A percentile compares a stretch with the other conserved stretches of the same genome.
These are phyloP conservation scores for Microcebus tavaratra DNA, from an alignment of 2,113 vertebrate species.

Conservation along the genomic window DNA sequence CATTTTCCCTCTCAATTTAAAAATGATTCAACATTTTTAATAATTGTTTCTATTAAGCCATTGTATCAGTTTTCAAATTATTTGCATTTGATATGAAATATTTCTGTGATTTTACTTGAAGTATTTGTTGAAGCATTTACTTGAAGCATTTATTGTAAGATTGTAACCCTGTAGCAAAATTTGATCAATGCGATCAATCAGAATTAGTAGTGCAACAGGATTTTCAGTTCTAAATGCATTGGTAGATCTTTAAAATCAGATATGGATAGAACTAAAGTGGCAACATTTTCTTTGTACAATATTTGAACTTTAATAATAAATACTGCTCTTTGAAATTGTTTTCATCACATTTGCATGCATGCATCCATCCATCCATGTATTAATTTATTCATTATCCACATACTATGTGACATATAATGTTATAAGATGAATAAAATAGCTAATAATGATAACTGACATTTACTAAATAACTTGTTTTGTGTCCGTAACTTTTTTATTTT, in stretches of 20 bases:
- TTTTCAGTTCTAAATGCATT: background rate
- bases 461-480: background rate
- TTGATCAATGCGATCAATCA: background rate
- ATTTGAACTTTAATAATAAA: background rate
- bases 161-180: conserved; percentile 9
- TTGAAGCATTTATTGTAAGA: background rate
- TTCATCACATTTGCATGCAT: background rate
- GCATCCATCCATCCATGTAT: background rate
- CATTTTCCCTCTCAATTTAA: background rate
- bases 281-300: background rate
- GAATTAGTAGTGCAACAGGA: background rate
- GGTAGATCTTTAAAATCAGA: background rate
- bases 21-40: background rate
- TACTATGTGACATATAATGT: background rate
- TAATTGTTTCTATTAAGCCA: background rate
- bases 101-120: conserved; percentile 24
- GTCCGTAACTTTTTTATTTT: background rate
- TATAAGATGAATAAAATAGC: background rate
- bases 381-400: background rate
- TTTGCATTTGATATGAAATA: background rate
- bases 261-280: background rate
- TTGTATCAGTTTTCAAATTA: background rate
- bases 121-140: background rate
- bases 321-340: background rate
- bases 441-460: background rate